Evolutionary conservation across 2,888 invertebrate species (phyloP).

Genomic region (Rhingia campestris): DNA sequence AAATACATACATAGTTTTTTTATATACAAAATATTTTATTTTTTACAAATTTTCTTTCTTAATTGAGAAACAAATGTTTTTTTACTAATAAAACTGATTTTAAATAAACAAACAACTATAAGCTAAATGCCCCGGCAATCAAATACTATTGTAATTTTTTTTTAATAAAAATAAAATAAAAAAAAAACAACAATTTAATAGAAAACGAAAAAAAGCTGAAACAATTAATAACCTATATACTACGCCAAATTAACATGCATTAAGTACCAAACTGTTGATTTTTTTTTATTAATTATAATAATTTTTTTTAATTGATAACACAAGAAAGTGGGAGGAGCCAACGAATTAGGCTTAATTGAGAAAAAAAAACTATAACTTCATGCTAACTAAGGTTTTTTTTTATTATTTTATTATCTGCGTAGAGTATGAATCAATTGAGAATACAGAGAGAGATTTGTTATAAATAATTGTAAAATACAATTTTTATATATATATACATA

Average conservation of each 20-base stretch:
- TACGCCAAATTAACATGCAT: conserved; percentile 74
- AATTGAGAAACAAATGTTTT: conserved; percentile 61
- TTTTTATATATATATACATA: conserved; percentile 26
- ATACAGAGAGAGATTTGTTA: conserved; percentile 58
- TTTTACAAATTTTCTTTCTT: conserved; percentile 53
- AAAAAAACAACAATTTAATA: conserved; percentile 45
- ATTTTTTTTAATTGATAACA: conserved; percentile 61
- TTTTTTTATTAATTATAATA: conserved; percentile 55
- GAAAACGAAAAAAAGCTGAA: conserved; percentile 61
- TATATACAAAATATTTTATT: conserved; percentile 66
- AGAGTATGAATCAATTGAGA: conserved; percentile 45
- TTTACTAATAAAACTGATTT: conserved; percentile 54
- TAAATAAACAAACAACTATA: conserved; percentile 48
- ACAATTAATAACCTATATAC: conserved; percentile 72
- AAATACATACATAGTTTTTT: conserved; percentile 60
- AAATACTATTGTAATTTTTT: conserved; percentile 53
- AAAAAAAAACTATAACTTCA: conserved; percentile 58
- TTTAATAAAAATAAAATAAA: conserved; percentile 32
- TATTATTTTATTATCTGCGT: conserved; percentile 26
- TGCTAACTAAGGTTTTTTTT: conserved; percentile 44
- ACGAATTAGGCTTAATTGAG: conserved; percentile 71
- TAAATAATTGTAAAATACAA: conserved; percentile 57
- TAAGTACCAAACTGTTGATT: conserved; percentile 74
- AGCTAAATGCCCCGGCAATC: conserved; percentile 61
- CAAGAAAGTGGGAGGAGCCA: conserved; percentile 63